Conservation (phyloP, 2,113 vertebrate species). For the Edolisoma coerulescens region DNA sequence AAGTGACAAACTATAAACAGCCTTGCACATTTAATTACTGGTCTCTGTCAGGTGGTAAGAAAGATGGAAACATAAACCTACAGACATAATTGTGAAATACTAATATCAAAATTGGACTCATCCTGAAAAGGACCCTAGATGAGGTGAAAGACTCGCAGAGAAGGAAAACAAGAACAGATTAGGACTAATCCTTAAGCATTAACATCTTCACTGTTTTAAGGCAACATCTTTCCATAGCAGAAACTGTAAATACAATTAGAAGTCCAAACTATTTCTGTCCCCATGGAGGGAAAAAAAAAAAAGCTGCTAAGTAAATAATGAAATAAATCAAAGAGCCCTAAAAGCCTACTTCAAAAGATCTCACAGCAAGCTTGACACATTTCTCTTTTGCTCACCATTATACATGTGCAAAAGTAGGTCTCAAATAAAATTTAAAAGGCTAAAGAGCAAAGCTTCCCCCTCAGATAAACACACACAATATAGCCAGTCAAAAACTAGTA, state of each 20-base stretch:
- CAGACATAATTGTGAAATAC: background rate
- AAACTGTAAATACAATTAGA: background rate
- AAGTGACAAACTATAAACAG: background rate
- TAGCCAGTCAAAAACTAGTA: background rate
- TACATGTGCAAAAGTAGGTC: background rate
- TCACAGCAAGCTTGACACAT: background rate
- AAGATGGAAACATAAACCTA: background rate
- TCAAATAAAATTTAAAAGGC: background rate
- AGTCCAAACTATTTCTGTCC: background rate
- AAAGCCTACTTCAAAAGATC: background rate
- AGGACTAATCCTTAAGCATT: background rate
- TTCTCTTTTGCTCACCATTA: background rate
- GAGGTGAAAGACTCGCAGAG: background rate
- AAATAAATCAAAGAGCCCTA: background rate
- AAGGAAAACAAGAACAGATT: background rate
- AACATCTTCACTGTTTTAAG: background rate
- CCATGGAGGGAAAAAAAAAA: background rate
- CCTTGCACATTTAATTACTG: background rate
- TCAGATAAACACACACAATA: background rate
- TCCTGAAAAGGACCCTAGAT: background rate
- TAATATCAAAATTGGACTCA: background rate
- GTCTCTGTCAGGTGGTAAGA: background rate
- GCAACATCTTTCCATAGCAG: background rate
- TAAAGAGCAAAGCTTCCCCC: background rate
- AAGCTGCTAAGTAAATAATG: background rate